Evolutionary conservation across 2,113 vertebrate genomes (phyloP).

Genomic region (Antigone vipio): DNA sequence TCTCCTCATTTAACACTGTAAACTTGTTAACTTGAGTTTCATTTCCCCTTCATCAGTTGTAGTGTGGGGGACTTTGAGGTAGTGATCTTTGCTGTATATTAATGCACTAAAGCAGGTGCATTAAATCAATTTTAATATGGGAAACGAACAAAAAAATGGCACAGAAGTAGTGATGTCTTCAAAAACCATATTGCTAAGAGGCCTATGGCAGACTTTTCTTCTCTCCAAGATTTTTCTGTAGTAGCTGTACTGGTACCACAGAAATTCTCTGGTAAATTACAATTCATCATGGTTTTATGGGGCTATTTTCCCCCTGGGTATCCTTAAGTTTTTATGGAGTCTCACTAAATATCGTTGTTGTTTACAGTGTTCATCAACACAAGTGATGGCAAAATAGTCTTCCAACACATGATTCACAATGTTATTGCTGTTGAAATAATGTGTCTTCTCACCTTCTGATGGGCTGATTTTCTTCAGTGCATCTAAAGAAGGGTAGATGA

Average conservation of each 20-base stretch:
- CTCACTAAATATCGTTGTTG: neutral
- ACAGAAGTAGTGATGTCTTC: neutral
- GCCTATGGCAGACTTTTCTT: neutral
- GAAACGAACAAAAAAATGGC: neutral
- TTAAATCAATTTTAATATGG: neutral
- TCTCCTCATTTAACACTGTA: neutral
- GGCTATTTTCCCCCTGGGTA: neutral
- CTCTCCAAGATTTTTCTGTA: neutral
- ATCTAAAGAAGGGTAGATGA: neutral
- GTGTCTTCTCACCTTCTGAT: neutral
- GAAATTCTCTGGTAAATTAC: neutral
- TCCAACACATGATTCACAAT: neutral
- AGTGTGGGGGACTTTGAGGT: neutral
- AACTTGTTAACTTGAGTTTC: neutral
- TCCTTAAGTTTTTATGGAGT: conserved; percentile 1
- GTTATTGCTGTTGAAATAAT: conserved; percentile 26
- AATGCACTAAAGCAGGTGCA: neutral
- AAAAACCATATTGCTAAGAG: neutral
- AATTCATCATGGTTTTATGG: neutral
- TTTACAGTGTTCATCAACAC: conserved; percentile 31
- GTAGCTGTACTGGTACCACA: neutral
- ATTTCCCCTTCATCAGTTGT: neutral
- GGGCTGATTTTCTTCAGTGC: neutral
- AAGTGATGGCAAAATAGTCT: conserved; percentile 3
- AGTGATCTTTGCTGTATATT: neutral